phyloP scores from a whole-genome alignment of 2,888 invertebrate genomes.

The Helleia helle region DNA sequence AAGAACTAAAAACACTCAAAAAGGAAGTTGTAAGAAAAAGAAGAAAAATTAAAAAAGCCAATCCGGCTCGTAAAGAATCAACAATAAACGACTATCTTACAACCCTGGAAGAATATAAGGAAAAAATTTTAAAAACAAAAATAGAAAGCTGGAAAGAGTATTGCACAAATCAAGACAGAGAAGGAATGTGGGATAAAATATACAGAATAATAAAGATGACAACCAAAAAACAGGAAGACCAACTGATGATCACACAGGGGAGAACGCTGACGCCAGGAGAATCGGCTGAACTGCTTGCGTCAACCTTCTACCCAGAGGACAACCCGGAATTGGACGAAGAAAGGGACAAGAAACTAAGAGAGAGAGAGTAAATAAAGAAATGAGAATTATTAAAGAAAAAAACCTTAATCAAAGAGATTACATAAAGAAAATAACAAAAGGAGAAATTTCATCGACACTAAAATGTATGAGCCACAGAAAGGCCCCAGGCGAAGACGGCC shows the following conservation, averaged over 20 bases:
- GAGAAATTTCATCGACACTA: too few relatives aligned
- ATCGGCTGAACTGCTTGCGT: neutral
- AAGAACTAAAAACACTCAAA: neutral
- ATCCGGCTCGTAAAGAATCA: neutral
- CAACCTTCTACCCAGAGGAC: neutral
- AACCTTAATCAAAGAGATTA: too few relatives aligned
- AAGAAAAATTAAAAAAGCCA: neutral
- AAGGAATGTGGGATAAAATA: neutral
- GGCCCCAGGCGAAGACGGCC: slow-evolving; percentile 13
- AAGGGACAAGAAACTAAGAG: too few relatives aligned
- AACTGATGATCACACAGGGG: neutral
- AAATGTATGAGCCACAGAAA: slow-evolving; percentile 17
- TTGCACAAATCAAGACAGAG: neutral
- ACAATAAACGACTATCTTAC: neutral
- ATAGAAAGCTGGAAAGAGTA: neutral
- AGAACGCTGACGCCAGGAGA: neutral
- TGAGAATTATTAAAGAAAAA: too few relatives aligned
- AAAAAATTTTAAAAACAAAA: neutral
- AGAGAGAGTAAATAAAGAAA: too few relatives aligned
- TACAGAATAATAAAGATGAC: neutral
- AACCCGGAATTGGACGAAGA: too few relatives aligned
- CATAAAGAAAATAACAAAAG: too few relatives aligned
- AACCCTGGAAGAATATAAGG: neutral
- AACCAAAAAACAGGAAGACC: neutral
- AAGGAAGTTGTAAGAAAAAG: neutral